phyloP scores from a whole-genome alignment of 2,888 invertebrate species.

The Caenorhabditis becei region DNA sequence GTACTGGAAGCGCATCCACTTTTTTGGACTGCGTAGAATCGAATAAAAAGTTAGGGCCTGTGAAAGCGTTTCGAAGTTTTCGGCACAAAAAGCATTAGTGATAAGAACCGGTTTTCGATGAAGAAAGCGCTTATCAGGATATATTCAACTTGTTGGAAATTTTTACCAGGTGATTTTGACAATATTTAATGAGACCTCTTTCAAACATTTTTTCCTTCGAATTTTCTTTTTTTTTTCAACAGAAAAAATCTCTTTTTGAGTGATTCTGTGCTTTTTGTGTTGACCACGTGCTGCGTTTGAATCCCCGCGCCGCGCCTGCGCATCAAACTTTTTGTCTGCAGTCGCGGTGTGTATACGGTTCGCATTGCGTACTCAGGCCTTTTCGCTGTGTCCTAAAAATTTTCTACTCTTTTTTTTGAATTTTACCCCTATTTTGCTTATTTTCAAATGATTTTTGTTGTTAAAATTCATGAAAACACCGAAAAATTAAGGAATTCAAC shows the following conservation, averaged over 20 bases:
- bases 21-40: constrained; percentile 56
- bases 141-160: background rate
- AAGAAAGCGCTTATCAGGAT: background rate
- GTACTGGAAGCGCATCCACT: constrained; percentile 59
- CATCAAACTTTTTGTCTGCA: constrained; percentile 57
- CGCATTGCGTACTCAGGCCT: constrained; percentile 32
- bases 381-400: constrained; percentile 54
- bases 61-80: constrained; percentile 49
- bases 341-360: constrained; percentile 25
- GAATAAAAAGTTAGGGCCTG: constrained; percentile 57
- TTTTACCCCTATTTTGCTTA: constrained; percentile 15
- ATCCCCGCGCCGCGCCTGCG: constrained; percentile 60
- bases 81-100: constrained; percentile 39
- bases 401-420: constrained; percentile 41
- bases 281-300: constrained; percentile 26
- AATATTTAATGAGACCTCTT: background rate
- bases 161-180: background rate
- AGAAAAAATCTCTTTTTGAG: background rate
- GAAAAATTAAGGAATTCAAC: too few species aligned
- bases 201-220: background rate
- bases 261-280: too few species aligned
- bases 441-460: constrained; percentile 9
- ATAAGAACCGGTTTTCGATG: constrained; percentile 28
- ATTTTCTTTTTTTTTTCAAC: background rate
- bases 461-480: background rate